Evolutionary conservation across 1,140 invertebrate genomes (phyloP).

Genomic region (Drosophila bocki): DNA sequence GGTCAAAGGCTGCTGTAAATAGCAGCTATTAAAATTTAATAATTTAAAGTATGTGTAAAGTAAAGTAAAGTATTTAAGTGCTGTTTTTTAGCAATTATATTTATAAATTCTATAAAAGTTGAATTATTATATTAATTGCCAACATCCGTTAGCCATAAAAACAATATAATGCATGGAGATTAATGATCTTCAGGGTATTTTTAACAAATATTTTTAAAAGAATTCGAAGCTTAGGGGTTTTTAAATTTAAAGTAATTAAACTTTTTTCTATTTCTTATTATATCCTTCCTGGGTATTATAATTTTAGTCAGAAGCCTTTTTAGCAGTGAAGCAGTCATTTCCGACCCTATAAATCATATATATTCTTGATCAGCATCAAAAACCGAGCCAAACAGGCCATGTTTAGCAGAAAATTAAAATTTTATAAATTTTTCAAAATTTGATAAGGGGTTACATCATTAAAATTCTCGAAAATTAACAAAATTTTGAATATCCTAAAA

Average conservation of each 20-base stretch:
- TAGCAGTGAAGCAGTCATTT: no score
- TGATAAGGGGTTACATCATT: no score
- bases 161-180: no score
- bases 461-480: no score
- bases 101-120: not conserved
- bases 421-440: no score
- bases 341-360: no score
- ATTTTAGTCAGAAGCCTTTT: no score
- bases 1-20: constrained; percentile 7
- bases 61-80: constrained; percentile 7
- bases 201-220: not conserved
- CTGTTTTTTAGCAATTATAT: not conserved
- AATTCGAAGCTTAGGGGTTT: not conserved
- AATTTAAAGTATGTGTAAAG: constrained; percentile 4
- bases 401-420: no score
- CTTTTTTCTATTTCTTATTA: not conserved
- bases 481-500: no score
- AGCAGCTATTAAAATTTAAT: not conserved
- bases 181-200: not conserved
- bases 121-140: not conserved
- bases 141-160: not conserved
- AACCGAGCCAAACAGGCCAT: no score
- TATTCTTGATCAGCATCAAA: no score
- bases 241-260: not conserved
- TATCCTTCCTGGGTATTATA: no score